Evolutionary conservation across 1,140 invertebrate genomes (phyloP).

Genomic region (Pseudobourletiella spinata): DNA sequence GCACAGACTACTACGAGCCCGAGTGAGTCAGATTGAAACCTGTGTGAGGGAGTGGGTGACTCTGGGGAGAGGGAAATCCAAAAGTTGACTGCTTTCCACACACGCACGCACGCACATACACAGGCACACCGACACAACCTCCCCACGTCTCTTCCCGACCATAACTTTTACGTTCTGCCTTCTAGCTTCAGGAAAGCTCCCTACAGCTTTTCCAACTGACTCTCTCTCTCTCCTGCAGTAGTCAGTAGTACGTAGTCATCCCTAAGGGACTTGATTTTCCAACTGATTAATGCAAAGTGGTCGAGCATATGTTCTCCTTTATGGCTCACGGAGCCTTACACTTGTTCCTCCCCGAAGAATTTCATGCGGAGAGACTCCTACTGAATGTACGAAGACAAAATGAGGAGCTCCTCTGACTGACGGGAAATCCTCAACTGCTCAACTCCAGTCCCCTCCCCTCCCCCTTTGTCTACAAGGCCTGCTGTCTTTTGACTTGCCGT

Average conservation of each 20-base stretch:
- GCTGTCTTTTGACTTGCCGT: not conserved
- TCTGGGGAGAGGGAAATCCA: not conserved
- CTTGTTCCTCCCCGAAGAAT: not conserved
- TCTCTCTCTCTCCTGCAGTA: not conserved
- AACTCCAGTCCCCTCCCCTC: too few relatives aligned
- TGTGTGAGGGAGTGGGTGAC: not conserved
- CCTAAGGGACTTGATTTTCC: constrained; percentile 5
- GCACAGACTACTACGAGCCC: too few relatives aligned
- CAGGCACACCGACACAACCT: too few relatives aligned
- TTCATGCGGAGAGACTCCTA: not conserved
- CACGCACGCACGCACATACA: too few relatives aligned
- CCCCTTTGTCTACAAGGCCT: not conserved
- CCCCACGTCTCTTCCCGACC: not conserved
- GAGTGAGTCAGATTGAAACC: not conserved
- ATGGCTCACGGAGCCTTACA: not conserved
- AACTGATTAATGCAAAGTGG: constrained; percentile 12
- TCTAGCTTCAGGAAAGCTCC: not conserved
- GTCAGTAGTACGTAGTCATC: too few relatives aligned
- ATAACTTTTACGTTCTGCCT: not conserved
- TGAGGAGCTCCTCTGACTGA: not conserved
- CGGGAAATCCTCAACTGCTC: not conserved
- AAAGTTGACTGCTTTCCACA: not conserved
- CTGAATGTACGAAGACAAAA: not conserved
- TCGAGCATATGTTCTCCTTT: not conserved
- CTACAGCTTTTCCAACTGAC: not conserved